A percentile compares a stretch with the other conserved stretches of the same genome.
phyloP scores from a whole-genome alignment of 2,113 vertebrate species.

The Columba janthina region DNA sequence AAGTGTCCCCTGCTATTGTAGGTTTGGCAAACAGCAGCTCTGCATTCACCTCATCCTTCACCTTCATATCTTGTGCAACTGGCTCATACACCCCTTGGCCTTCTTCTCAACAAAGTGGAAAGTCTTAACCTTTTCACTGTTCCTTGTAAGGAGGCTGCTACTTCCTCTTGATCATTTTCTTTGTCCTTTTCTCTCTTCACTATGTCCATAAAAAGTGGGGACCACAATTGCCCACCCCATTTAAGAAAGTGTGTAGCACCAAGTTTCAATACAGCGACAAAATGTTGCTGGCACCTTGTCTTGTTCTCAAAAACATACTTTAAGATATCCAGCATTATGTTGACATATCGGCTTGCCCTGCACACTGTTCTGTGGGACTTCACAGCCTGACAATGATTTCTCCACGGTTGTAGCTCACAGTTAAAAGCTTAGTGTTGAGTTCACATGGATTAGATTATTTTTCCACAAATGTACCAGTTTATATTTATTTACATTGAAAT shows the following conservation, averaged over 20 bases:
- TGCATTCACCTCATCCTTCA: background rate
- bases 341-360: background rate
- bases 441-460: background rate
- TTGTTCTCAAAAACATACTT: background rate
- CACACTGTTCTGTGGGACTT: background rate
- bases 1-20: background rate
- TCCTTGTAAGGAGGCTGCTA: background rate
- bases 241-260: background rate
- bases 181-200: background rate
- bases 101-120: background rate
- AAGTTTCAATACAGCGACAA: background rate
- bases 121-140: background rate
- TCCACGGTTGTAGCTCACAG: background rate
- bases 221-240: background rate
- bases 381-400: background rate
- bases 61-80: background rate
- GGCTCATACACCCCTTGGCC: background rate
- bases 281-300: background rate
- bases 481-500: background rate
- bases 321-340: background rate
- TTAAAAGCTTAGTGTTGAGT: background rate
- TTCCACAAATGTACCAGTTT: background rate
- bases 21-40: background rate
- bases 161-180: background rate
- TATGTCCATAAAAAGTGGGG: background rate